Percentiles rank a stretch among this genome's conserved stretches.
Evolutionary conservation across 2,797 vertebrate species (phyloP).

Genomic region (Chaunax sp.): DNA sequence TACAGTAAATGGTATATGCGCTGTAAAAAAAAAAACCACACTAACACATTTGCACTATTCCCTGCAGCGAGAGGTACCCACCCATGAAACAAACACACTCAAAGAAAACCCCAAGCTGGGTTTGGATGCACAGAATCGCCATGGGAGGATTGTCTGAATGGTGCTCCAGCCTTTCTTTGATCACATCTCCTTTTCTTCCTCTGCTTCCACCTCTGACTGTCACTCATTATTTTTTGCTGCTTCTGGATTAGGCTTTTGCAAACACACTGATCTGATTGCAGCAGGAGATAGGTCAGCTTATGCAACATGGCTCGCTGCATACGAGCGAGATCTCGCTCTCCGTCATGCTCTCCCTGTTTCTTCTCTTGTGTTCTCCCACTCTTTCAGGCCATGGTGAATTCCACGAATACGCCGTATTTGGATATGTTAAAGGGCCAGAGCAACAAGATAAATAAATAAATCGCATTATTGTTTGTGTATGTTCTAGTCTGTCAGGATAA

Average conservation of each 20-base stretch:
- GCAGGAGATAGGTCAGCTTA: constrained; percentile 77
- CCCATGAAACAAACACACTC: constrained; percentile 22
- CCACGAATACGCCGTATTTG: background rate
- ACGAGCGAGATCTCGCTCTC: constrained; percentile 45
- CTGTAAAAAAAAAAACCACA: constrained; percentile 21
- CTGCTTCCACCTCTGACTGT: constrained; percentile 23
- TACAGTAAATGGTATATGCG: constrained; percentile 34
- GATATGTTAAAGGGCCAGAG: background rate
- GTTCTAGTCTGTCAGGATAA: no score
- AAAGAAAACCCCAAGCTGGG: constrained; percentile 30
- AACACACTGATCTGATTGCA: constrained; percentile 60
- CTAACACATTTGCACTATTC: background rate
- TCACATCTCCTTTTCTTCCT: constrained; percentile 30
- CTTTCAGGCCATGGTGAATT: constrained; percentile 3
- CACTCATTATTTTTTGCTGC: constrained; percentile 28
- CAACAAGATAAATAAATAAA: background rate
- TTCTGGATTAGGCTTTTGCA: constrained; percentile 46
- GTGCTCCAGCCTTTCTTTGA: constrained; percentile 41
- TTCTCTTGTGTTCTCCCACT: constrained; percentile 37
- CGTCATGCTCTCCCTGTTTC: constrained; percentile 25
- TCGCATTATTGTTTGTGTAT: no score
- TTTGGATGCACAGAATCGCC: constrained; percentile 24
- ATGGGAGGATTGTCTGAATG: constrained; percentile 24
- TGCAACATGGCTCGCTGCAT: constrained; percentile 70
- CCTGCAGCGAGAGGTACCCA: constrained; percentile 19